These are phyloP conservation scores for Thecophora atra DNA, from an alignment of 2,888 invertebrate genomes.

Conservation along the genomic window DNA sequence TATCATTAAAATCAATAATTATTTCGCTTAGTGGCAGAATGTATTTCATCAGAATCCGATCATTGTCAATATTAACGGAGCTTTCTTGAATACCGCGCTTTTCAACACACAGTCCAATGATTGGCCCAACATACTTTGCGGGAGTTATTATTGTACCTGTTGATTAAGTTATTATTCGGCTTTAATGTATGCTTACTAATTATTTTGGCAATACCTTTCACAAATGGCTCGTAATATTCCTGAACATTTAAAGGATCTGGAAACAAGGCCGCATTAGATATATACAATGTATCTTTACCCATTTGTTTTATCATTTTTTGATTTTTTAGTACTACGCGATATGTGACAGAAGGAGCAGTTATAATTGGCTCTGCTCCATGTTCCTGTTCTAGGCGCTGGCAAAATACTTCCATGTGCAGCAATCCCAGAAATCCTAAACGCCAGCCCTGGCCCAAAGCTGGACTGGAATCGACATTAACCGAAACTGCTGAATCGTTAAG, in stretches of 20 bases:
- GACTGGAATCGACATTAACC: constrained; percentile 82
- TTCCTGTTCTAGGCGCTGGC: constrained; percentile 85
- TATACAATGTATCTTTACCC: constrained; percentile 70
- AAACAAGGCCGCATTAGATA: constrained; percentile 81
- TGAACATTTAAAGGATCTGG: constrained; percentile 75
- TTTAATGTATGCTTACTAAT: too few relatives aligned
- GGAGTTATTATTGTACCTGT: constrained; percentile 89
- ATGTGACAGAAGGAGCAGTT: constrained; percentile 88
- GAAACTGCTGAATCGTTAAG: constrained; percentile 94
- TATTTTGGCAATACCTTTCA: constrained; percentile 69
- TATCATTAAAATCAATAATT: constrained; percentile 93
- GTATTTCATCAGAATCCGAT: constrained; percentile 83
- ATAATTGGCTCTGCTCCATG: constrained; percentile 82
- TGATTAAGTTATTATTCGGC: not conserved
- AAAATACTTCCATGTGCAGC: constrained; percentile 88
- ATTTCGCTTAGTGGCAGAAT: constrained; percentile 92
- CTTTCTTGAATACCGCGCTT: constrained; percentile 73
- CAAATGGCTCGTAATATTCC: constrained; percentile 87
- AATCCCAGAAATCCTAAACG: constrained; percentile 87
- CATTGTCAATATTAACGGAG: constrained; percentile 83
- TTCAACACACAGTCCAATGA: constrained; percentile 79
- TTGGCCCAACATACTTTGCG: constrained; percentile 74
- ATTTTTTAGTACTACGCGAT: constrained; percentile 78
- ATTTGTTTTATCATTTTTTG: constrained; percentile 76
- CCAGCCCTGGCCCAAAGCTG: constrained; percentile 90